phyloP scores from a whole-genome alignment of 2,797 vertebrate species.

The Periparus ater region DNA sequence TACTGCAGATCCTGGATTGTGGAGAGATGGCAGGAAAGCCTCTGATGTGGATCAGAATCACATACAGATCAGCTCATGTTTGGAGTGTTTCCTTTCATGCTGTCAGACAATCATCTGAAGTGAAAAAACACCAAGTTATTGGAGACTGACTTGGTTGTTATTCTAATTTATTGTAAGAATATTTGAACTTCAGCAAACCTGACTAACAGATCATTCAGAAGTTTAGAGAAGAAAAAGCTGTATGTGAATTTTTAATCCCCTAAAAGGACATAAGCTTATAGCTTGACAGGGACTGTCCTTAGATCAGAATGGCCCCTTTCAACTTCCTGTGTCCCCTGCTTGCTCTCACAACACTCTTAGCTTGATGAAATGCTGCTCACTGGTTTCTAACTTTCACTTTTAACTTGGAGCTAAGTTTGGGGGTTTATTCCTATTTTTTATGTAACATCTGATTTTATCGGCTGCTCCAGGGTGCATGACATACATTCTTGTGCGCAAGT shows the following conservation, averaged over 20 bases:
- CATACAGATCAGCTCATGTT: neutral
- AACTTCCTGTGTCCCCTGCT: neutral
- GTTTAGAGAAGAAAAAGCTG: neutral
- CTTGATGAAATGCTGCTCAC: neutral
- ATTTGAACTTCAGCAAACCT: neutral
- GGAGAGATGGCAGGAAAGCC: neutral
- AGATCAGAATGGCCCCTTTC: neutral
- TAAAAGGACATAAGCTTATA: neutral
- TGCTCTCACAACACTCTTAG: neutral
- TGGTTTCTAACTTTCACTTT: neutral
- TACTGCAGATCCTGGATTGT: neutral
- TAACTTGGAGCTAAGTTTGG: neutral
- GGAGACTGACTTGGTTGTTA: neutral
- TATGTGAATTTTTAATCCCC: neutral
- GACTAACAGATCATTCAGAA: neutral
- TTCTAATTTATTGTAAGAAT: neutral
- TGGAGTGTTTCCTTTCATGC: neutral
- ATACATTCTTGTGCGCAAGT: neutral
- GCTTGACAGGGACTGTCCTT: neutral
- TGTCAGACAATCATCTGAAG: constrained; percentile 13
- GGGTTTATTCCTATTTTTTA: neutral
- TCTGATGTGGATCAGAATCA: rapidly evolving
- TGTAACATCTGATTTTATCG: neutral
- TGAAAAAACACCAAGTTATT: neutral
- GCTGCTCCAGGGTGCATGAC: rapidly evolving